Base-by-base conservation (phyloP, 2,113 vertebrate genomes). In the Bettongia penicillata region DNA sequence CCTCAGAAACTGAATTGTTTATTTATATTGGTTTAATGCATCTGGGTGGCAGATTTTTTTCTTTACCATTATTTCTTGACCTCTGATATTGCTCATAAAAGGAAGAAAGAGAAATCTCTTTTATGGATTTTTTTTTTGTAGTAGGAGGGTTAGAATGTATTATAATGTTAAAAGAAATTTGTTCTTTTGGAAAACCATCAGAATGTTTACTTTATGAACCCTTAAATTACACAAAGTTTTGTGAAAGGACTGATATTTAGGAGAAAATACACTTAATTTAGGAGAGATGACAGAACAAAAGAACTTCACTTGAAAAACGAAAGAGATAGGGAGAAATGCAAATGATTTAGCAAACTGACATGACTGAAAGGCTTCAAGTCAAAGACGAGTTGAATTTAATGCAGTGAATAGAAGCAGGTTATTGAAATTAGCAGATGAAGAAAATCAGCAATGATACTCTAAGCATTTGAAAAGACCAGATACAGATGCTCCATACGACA, bases 161-260 rank as follows among this genome's bases (percentile, higher is more conserved):
- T 96, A 95, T 92, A 96, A 93, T 90, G 91, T 12, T 49, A 53
- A 95, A 91, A 49, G 68, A 51, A 95, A 91, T 37, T 47, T 9
- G 12, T 52, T 6, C 28, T 68, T 52, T 1, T 9, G 6, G 25
- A 49, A 77, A 96, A 96, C 91, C 25, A n/a, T 31, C 50, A 37
- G 22, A 89, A 51, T 93, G 52, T 49, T 92, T 19, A 25, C 68
- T 25, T 92, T 95, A 94, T 91, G 43, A 51, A 49, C 28, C 48
- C 49, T 37, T 92, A 93, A 48, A 31, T 89, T 68, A 51, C 3
- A 3, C 26, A 95, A 96, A 12, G n/a, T 77, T 92, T 90, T 0
- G 90, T 52, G 8, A 95, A 93, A 92, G 61, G 95, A 84, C 37
- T 43, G 89, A 93, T 94, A 93, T 7, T 92, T 51, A 93, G n/a